These are phyloP conservation scores for Mesopsocus fuscifrons DNA, from an alignment of 2,888 invertebrate genomes.

Conservation along the genomic window DNA sequence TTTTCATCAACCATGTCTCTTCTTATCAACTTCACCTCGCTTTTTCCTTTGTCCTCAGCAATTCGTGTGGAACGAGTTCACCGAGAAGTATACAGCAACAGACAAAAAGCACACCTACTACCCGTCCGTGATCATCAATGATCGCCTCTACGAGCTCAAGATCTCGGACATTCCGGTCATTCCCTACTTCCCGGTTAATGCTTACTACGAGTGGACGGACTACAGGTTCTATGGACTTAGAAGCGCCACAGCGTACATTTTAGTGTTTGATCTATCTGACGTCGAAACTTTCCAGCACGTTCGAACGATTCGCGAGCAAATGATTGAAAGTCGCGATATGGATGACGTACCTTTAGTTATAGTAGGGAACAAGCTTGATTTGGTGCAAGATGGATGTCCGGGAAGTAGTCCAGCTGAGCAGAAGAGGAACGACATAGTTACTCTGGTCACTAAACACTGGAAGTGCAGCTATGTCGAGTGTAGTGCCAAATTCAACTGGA, in stretches of 20 bases:
- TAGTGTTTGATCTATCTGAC: constrained; percentile 79
- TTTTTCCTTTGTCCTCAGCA: constrained; percentile 33
- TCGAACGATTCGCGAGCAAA: constrained; percentile 77
- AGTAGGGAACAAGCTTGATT: constrained; percentile 85
- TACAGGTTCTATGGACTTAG: constrained; percentile 64
- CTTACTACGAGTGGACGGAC: constrained; percentile 84
- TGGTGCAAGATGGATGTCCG: constrained; percentile 24
- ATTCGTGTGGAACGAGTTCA: constrained; percentile 74
- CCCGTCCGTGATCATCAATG: constrained; percentile 68
- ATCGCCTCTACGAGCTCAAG: constrained; percentile 67
- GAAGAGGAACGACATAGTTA: constrained; percentile 62
- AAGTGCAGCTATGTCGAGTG: constrained; percentile 88
- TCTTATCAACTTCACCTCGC: constrained; percentile 14
- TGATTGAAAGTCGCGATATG: constrained; percentile 81
- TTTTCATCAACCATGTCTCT: not conserved
- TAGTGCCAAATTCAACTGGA: constrained; percentile 86
- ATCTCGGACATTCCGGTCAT: constrained; percentile 73
- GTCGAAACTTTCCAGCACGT: constrained; percentile 84
- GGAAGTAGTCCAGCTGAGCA: constrained; percentile 17
- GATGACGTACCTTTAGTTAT: constrained; percentile 71
- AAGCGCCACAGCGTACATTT: constrained; percentile 75
- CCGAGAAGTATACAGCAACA: constrained; percentile 57
- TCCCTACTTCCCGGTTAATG: constrained; percentile 77
- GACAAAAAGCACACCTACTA: constrained; percentile 59
- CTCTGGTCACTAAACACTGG: constrained; percentile 88